Conservation (phyloP, 2,888 invertebrate genomes). For the Idaea biselata region DNA sequence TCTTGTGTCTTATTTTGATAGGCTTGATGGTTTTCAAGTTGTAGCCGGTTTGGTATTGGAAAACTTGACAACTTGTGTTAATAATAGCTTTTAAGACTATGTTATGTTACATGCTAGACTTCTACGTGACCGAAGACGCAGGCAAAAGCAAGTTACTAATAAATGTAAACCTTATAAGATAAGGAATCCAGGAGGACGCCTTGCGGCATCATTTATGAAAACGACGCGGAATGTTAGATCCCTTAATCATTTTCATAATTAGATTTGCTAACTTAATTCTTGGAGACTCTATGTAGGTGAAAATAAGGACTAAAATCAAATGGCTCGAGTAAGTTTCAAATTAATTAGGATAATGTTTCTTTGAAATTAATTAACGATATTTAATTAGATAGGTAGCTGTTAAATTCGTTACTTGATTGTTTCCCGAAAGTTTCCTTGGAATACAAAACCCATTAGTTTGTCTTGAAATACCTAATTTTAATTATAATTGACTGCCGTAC, state of each 20-base stretch:
- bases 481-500: no score
- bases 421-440: not conserved
- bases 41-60: no score
- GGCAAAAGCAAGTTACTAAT: not conserved
- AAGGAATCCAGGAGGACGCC: not conserved
- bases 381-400: not conserved
- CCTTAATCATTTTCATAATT: not conserved
- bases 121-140: no score
- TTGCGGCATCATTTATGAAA: not conserved
- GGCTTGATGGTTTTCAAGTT: no score
- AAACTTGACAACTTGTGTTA: no score
- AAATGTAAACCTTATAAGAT: not conserved
- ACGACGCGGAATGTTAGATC: not conserved
- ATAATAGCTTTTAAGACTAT: no score
- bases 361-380: not conserved
- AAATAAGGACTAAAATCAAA: not conserved
- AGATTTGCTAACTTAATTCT: not conserved
- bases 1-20: no score
- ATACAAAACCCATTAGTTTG: no score
- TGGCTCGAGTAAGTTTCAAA: not conserved
- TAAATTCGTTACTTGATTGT: not conserved
- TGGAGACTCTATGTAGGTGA: not conserved
- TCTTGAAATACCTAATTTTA: no score
- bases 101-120: no score
- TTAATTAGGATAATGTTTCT: not conserved